A percentile compares a stretch with the other conserved stretches of the same genome.
phyloP scores from a whole-genome alignment of 2,113 vertebrate genomes.

The Oncorhynchus gorbuscha region DNA sequence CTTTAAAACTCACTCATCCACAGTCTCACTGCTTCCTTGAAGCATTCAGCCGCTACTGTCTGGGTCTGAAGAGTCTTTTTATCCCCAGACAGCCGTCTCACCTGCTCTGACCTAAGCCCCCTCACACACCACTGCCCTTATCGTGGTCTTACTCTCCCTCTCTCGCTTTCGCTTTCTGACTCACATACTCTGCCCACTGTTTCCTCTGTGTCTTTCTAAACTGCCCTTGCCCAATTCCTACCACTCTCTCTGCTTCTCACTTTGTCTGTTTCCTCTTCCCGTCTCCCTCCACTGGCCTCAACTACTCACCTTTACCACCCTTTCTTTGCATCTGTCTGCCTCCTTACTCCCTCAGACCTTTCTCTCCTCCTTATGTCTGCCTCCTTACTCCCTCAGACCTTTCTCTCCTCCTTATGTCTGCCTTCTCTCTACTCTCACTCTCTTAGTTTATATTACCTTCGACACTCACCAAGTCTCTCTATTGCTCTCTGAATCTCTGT shows the following conservation, averaged over 20 bases:
- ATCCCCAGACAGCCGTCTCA: neutral
- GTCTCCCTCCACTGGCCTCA: neutral
- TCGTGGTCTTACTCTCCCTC: neutral
- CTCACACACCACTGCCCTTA: neutral
- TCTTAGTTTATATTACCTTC: no score
- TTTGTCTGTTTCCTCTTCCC: slow-evolving; percentile 8
- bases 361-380: no score
- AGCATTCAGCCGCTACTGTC: neutral
- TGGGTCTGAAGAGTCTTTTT: neutral
- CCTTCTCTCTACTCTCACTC: no score
- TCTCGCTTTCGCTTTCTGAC: slow-evolving; percentile 1
- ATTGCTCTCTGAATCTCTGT: no score
- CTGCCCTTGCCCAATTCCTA: neutral
- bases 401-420: no score
- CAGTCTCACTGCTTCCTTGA: neutral
- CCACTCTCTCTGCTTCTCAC: neutral
- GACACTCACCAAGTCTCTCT: no score
- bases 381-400: no score
- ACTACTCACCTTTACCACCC: no score
- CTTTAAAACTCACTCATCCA: neutral
- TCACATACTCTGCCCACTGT: neutral
- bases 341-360: no score
- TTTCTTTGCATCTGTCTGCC: no score
- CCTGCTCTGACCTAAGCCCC: neutral
- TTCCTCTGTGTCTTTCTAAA: no score